Evolutionary conservation across 2,888 invertebrate genomes (phyloP).

Genomic region (Endomychus coccineus): DNA sequence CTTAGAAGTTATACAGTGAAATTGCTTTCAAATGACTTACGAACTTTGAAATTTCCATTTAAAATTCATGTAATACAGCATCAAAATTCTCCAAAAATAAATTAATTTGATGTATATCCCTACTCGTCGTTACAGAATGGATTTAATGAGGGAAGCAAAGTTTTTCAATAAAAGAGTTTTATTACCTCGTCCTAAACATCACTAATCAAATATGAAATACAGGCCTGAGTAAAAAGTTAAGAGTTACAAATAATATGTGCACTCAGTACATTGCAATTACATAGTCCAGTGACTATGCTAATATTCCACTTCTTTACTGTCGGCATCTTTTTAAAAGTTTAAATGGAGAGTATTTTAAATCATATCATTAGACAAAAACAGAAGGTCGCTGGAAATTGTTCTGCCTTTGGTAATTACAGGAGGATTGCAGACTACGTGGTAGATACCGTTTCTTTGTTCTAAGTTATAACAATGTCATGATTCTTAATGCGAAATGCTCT

Average conservation of each 20-base stretch:
- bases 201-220: no score
- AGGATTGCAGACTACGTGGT: no score
- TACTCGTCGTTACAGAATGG: no score
- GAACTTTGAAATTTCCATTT: no score
- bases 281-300: conserved; percentile 25
- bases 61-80: no score
- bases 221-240: background rate
- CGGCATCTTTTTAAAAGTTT: conserved; percentile 2
- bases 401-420: background rate
- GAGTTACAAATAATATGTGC: background rate
- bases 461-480: background rate
- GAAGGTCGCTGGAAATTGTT: conserved; percentile 5
- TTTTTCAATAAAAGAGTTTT: no score
- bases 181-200: no score
- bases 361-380: conserved; percentile 5
- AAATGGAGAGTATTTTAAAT: background rate
- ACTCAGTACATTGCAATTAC: conserved; percentile 23
- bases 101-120: no score
- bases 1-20: no score
- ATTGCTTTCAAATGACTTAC: no score
- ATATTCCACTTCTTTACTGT: conserved; percentile 16
- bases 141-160: no score
- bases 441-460: conserved; percentile 1
- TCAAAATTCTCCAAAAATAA: no score
- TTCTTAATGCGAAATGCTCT: conserved; percentile 1